phyloP scores from a whole-genome alignment of 2,113 vertebrate genomes.

The Excalfactoria chinensis region DNA sequence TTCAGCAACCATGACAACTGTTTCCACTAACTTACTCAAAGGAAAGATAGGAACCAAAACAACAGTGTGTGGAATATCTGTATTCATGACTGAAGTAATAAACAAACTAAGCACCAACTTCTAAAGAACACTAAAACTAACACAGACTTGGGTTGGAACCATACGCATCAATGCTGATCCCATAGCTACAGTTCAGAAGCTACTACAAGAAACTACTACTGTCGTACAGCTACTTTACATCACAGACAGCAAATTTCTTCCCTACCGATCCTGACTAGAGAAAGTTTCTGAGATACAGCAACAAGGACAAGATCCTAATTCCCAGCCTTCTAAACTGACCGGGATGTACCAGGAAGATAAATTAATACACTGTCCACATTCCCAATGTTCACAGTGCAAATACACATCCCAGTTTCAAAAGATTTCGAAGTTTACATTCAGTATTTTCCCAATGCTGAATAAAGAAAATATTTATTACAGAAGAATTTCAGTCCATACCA shows the following conservation, averaged over 20 bases:
- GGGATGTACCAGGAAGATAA: not conserved
- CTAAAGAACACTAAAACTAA: not conserved
- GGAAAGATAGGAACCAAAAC: not conserved
- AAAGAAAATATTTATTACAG: not conserved
- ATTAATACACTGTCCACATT: not conserved
- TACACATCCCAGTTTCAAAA: not conserved
- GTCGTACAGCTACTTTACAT: not conserved
- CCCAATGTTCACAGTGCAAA: not conserved
- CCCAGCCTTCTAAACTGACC: not conserved
- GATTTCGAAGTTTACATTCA: not conserved
- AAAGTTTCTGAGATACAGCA: not conserved
- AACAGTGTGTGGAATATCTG: not conserved
- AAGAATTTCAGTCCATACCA: slow-evolving; percentile 80
- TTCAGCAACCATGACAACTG: not conserved
- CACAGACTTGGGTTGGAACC: not conserved
- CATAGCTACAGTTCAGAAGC: not conserved
- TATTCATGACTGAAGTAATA: not conserved
- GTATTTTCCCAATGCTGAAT: not conserved
- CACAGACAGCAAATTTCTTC: not conserved
- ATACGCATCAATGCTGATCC: not conserved
- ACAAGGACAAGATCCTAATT: not conserved
- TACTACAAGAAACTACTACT: too few relatives aligned
- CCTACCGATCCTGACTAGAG: not conserved
- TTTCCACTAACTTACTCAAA: not conserved
- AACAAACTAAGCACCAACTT: not conserved